These are phyloP conservation scores for Intellagama lesueurii DNA, from an alignment of 2,797 vertebrate species.

Conservation along the genomic window DNA sequence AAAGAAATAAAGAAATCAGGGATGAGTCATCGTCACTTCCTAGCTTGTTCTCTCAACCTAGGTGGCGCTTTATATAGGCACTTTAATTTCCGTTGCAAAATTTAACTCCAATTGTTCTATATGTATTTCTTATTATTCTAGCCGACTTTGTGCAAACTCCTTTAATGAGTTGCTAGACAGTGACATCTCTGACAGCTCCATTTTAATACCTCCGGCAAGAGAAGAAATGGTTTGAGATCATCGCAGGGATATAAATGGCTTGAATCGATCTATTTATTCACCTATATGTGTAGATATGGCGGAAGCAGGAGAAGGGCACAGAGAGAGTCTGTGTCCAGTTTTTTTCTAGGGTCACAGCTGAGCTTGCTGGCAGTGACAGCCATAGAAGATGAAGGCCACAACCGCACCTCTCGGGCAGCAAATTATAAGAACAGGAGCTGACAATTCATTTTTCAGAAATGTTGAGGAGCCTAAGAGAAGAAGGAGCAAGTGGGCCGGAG, in stretches of 20 bases:
- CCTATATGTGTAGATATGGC: neutral
- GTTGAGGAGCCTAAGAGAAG: neutral
- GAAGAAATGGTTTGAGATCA: neutral
- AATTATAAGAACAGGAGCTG: conserved; percentile 23
- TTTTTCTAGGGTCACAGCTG: neutral
- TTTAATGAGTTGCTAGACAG: conserved; percentile 34
- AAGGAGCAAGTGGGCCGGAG: neutral
- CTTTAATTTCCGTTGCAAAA: conserved; percentile 24
- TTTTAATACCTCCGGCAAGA: neutral
- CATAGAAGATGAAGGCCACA: conserved; percentile 17
- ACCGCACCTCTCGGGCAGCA: neutral
- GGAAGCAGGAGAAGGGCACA: neutral
- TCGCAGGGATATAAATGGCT: neutral
- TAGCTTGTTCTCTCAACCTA: conserved; percentile 1
- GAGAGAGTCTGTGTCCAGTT: neutral
- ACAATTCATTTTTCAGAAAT: accelerated
- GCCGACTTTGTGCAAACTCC: conserved; percentile 13
- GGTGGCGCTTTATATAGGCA: conserved; percentile 15
- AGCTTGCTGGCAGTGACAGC: neutral
- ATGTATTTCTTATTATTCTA: conserved; percentile 23
- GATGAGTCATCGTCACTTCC: neutral
- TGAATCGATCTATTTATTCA: neutral
- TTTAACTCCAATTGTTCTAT: conserved; percentile 27
- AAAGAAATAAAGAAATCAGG: conserved; percentile 18
- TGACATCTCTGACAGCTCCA: conserved; percentile 45